Base-by-base conservation (phyloP, 2,888 invertebrate species). In the Melolontha melolontha region DNA sequence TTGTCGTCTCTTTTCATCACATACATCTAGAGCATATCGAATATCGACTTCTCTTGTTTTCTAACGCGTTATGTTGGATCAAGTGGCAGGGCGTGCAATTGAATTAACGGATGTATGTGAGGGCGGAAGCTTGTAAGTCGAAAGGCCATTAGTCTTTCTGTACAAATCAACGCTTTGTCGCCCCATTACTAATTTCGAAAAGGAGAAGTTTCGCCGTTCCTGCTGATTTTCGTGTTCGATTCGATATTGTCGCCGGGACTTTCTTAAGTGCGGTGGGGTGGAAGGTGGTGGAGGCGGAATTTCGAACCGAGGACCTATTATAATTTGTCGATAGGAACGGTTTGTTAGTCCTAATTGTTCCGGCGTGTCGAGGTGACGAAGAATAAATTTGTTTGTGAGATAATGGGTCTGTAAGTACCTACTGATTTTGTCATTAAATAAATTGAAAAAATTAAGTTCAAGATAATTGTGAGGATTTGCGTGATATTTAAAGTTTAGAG, bases 101-200 rank as follows among this genome's bases (percentile, higher is more conserved):
- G 81, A 82, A 81, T 81, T 81, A 81, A 79, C 79, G 78, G 77
- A 72, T 57, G 72, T 79, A 79, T 79, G 80, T 78, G 81, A 77
- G 80, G 80, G 80, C 80, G 80, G 80, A 79, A 80, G 79, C 80
- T 79, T 78, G 77, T 76, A 79, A 80, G 78, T 80, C 80, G 78
- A 80, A 72, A 78, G 76, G 77, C 80, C 80, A 81, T 82, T 81
- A 81, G 80, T 81, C 80, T 80, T 79, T 80, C 77, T 73, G 76
- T 76, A 78, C 79, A 81, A 81, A 81, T 81, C 80, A 80, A 77
- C 79, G 79, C 79, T 79, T 80, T 79, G 79, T 81, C 80, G 78
- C 77, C 76, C 79, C 78, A 77, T 79, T 78, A 76, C 75, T 76
- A 77, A 74, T 77, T 75, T 76, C 70, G 72, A 74, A n/a, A n/a